Evolutionary conservation across 2,888 invertebrate genomes (phyloP).

Genomic region (Protophormia terraenovae): DNA sequence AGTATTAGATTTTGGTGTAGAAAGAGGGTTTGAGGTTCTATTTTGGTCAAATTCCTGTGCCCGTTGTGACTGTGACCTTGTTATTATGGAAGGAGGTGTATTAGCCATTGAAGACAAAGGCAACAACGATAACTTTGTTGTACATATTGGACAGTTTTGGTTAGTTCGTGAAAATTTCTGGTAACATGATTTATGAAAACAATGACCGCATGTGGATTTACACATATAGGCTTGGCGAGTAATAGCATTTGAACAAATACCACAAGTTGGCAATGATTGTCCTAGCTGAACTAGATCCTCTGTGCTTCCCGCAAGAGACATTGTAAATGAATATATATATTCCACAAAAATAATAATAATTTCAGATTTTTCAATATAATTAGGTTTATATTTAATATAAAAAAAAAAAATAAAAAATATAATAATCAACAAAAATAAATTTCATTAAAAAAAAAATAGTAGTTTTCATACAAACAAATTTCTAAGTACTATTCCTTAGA

Average conservation of each 20-base stretch:
- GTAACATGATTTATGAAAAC: conserved; percentile 4
- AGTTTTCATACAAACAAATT: no score
- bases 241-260: neutral
- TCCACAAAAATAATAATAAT: no score
- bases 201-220: neutral
- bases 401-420: no score
- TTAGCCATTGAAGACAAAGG: neutral
- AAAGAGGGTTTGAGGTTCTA: neutral
- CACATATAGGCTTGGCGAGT: neutral
- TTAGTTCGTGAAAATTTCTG: neutral
- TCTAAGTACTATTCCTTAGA: no score
- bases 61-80: neutral
- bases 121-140: neutral
- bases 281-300: no score
- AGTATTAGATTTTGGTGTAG: neutral
- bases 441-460: no score
- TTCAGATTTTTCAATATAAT: no score
- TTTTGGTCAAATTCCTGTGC: neutral
- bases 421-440: no score
- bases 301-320: no score
- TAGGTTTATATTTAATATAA: no score
- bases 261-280: no score
- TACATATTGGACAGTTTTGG: neutral
- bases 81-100: neutral
- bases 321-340: no score